A percentile compares a stretch with the other conserved stretches of the same genome.
Evolutionary conservation across 2,888 invertebrate genomes (phyloP).

Genomic region (Theodoxus fluviatilis): DNA sequence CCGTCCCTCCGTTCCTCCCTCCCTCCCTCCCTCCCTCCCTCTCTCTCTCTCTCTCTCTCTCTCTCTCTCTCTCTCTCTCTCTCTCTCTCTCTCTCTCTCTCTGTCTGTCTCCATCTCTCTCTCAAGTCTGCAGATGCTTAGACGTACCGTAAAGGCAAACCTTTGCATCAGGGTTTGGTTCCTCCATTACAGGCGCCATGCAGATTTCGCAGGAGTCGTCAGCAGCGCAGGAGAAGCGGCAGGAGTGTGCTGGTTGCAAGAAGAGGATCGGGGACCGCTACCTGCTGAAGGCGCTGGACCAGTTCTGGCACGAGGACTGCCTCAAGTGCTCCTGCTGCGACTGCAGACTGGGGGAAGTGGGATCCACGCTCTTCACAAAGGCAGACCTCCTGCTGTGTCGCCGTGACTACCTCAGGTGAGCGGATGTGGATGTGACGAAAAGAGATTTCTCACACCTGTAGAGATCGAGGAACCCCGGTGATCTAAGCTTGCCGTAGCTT

Average conservation of each 20-base stretch:
- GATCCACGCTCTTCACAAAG: constrained; percentile 87
- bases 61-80: neutral
- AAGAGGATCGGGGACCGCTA: constrained; percentile 83
- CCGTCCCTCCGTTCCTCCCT: constrained; percentile 7
- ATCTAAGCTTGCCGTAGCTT: too few species aligned
- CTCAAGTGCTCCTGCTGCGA: constrained; percentile 87
- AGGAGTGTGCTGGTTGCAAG: constrained; percentile 83
- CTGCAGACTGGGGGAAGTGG: constrained; percentile 90
- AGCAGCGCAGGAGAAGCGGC: constrained; percentile 41
- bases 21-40: neutral
- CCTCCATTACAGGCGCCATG: constrained; percentile 47
- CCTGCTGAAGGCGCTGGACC: constrained; percentile 82
- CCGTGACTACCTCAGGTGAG: constrained; percentile 88
- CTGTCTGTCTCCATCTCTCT: neutral
- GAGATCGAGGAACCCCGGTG: too few species aligned
- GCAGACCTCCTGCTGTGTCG: constrained; percentile 90
- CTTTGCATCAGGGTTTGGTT: neutral
- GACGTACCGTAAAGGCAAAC: neutral
- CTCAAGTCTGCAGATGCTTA: neutral
- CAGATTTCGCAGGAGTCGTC: constrained; percentile 50
- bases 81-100: neutral
- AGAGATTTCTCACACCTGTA: too few species aligned
- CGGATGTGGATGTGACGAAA: too few species aligned
- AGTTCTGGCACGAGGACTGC: constrained; percentile 94
- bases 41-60: constrained; percentile 16